Evolutionary conservation across 2,888 invertebrate genomes (phyloP).

Genomic region (Adelphocoris suturalis): DNA sequence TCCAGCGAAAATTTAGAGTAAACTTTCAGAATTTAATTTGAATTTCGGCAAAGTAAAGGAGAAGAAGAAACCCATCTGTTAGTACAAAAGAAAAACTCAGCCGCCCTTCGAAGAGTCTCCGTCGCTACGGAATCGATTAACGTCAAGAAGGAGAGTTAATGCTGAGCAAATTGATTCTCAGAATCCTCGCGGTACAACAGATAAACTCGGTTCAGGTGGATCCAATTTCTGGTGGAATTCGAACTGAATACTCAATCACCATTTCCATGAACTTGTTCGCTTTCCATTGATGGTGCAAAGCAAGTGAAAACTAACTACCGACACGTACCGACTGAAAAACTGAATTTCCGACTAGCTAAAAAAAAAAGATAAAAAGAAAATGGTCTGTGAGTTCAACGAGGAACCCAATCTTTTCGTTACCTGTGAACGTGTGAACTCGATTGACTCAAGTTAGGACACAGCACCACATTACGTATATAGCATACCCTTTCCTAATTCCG

Average conservation of each 20-base stretch:
- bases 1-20: constrained; percentile 13
- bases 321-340: too few relatives aligned
- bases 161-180: constrained; percentile 53
- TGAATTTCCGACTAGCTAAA: too few relatives aligned
- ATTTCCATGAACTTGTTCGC: not conserved
- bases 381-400: too few relatives aligned
- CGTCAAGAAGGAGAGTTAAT: constrained; percentile 38
- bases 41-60: constrained; percentile 17
- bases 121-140: constrained; percentile 40
- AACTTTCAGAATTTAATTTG: constrained; percentile 46
- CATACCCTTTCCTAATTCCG: too few relatives aligned
- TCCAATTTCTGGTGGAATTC: constrained; percentile 5
- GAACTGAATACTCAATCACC: not conserved
- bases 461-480: too few relatives aligned
- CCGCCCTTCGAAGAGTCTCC: not conserved
- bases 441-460: too few relatives aligned
- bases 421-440: too few relatives aligned
- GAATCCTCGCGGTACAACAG: not conserved
- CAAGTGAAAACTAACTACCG: too few relatives aligned
- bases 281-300: too few relatives aligned
- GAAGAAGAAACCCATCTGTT: constrained; percentile 34
- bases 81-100: constrained; percentile 5
- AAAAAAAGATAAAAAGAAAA: too few relatives aligned
- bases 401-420: too few relatives aligned
- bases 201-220: not conserved